Conservation (phyloP, 2,797 vertebrate genomes). For the Dendrocincla tyrannina region DNA sequence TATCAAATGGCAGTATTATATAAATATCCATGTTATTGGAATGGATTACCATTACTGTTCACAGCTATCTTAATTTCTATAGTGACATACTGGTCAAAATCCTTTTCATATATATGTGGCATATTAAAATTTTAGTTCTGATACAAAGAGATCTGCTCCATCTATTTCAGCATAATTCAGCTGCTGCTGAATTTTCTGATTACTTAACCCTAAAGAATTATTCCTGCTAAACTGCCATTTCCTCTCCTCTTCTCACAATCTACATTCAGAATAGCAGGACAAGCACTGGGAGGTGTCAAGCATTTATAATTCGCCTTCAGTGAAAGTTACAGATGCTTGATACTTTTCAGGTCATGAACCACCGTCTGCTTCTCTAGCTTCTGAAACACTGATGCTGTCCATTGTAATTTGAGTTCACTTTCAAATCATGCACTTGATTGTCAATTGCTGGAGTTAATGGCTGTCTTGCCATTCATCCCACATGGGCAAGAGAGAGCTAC, state of each 20-base stretch:
- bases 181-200: background rate
- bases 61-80: background rate
- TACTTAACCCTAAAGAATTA: background rate
- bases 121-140: background rate
- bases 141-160: background rate
- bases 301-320: slow-evolving; percentile 8
- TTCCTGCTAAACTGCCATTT: background rate
- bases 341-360: slow-evolving; percentile 16
- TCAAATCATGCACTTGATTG: background rate
- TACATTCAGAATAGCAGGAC: background rate
- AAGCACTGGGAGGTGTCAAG: background rate
- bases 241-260: background rate
- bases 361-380: background rate
- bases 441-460: background rate
- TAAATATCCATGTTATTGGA: background rate
- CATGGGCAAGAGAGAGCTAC: background rate
- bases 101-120: background rate
- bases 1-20: background rate
- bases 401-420: background rate
- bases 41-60: background rate
- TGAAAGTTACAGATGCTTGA: background rate
- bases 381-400: background rate
- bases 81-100: background rate
- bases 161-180: background rate
- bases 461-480: background rate